phyloP scores from a whole-genome alignment of 2,888 invertebrate species.

The Anthoptus insignis region DNA sequence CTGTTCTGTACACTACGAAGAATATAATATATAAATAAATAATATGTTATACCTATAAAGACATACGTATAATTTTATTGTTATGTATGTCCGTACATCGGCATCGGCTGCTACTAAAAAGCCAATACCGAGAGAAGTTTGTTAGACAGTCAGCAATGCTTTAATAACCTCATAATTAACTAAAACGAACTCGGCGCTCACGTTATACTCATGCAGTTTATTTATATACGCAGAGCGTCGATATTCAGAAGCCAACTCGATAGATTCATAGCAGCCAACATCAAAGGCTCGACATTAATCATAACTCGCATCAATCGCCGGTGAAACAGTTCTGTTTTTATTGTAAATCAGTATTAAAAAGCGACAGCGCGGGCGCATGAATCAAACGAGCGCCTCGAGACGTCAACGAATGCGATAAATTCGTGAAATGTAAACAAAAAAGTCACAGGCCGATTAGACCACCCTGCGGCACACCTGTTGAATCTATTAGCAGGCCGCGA shows the following conservation, averaged over 20 bases:
- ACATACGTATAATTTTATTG: too few species aligned
- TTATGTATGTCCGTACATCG: too few species aligned
- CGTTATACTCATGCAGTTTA: slow-evolving; percentile 77
- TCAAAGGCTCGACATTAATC: slow-evolving; percentile 85
- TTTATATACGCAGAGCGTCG: slow-evolving; percentile 80
- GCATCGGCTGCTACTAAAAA: slow-evolving; percentile 14
- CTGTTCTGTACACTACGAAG: too few species aligned
- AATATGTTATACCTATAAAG: too few species aligned
- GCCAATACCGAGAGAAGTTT: slow-evolving; percentile 23
- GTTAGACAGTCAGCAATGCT: slow-evolving; percentile 61
- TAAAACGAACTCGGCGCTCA: slow-evolving; percentile 73
- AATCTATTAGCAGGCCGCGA: slow-evolving; percentile 72
- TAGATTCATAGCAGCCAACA: slow-evolving; percentile 85
- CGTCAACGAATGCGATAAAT: slow-evolving; percentile 82
- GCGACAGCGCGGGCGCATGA: slow-evolving; percentile 82
- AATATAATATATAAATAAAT: too few species aligned
- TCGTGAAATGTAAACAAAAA: slow-evolving; percentile 82
- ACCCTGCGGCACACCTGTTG: slow-evolving; percentile 84
- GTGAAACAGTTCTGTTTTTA: slow-evolving; percentile 83
- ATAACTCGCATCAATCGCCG: slow-evolving; percentile 86
- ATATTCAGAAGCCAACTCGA: slow-evolving; percentile 84
- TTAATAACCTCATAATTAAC: slow-evolving; percentile 83
- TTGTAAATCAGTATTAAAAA: slow-evolving; percentile 87
- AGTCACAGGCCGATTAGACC: slow-evolving; percentile 71
- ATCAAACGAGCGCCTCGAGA: slow-evolving; percentile 82